Evolutionary conservation across 2,888 invertebrate species (phyloP), one percentile per base, ranked within the genome.

Genomic region (Poecilus cupreus): DNA sequence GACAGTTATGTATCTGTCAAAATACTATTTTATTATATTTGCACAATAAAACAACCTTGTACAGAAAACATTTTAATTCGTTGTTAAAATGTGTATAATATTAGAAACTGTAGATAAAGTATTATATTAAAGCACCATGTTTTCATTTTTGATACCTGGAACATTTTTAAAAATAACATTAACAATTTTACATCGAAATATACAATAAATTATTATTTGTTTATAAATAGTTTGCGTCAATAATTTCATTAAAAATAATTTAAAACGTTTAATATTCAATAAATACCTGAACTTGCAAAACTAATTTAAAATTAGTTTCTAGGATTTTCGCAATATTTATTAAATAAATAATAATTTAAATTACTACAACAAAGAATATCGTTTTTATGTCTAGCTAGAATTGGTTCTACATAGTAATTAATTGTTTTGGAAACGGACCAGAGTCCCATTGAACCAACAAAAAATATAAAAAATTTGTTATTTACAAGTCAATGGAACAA

Each of bases 401-500:
- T 60, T 60, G 60, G 13, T 20, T 68, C 64, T 68, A 68, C 20
- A 46, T 46, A 32, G 8, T 32, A 32, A 32, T 32, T 32, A 20
- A 68, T 68, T 68, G 64, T 60, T 32, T 37, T 81, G 81, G 75
- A 74, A 60, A 64, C 74, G 81, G 81, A 81, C 75, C 81, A 81
- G 81, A 60, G 32, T 72, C 60, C 37, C 81, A 81, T 81, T 81
- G 49, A 64, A 49, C 26, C 74, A 75, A 81, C 74, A 64, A 80
- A 80, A 80, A 72, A 80, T 80, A 76, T 43, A 70, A 54, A 46
- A 46, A 64, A 72, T 72, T 80, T 80, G 72, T 80, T 81, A 81
- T 81, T 39, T 81, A 81, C 81, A 81, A 75, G 81, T 72, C 81
- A 81, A 81, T 81, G 81, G 49, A 75, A 75, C 60, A 81, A 81